phyloP scores from a whole-genome alignment of 2,888 invertebrate species.

The Conistra vaccinii region DNA sequence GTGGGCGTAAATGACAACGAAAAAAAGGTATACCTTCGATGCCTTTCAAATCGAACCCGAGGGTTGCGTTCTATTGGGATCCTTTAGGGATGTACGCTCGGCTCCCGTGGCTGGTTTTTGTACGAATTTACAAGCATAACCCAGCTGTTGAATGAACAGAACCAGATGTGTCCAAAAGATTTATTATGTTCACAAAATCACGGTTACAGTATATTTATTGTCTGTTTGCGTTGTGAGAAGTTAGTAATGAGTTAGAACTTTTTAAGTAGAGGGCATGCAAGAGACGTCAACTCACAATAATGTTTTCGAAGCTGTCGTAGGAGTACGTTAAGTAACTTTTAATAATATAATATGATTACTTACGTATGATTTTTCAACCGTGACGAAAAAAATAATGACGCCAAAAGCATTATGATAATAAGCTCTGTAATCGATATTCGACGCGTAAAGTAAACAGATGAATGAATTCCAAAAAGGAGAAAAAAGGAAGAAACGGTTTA shows the following conservation, averaged over 20 bases:
- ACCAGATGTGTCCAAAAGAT: slow-evolving; percentile 76
- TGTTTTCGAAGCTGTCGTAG: background rate
- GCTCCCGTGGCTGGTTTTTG: slow-evolving; percentile 70
- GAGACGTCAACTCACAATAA: slow-evolving; percentile 13
- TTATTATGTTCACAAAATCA: slow-evolving; percentile 62
- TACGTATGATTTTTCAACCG: slow-evolving; percentile 12
- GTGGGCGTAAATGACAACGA: slow-evolving; percentile 70
- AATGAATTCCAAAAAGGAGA: slow-evolving; percentile 23
- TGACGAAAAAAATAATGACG: slow-evolving; percentile 15
- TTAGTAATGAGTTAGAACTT: slow-evolving; percentile 55
- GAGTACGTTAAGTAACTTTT: slow-evolving; percentile 22
- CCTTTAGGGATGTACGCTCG: slow-evolving; percentile 66
- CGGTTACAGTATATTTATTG: slow-evolving; percentile 51
- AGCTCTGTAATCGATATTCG: slow-evolving; percentile 37
- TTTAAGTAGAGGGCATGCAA: slow-evolving; percentile 1
- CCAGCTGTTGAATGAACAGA: slow-evolving; percentile 76
- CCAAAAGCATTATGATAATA: slow-evolving; percentile 25
- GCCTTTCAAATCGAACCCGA: slow-evolving; percentile 73
- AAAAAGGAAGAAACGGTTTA: slow-evolving; percentile 57
- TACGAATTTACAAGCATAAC: slow-evolving; percentile 66
- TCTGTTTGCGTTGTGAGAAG: slow-evolving; percentile 44
- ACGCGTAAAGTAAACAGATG: slow-evolving; percentile 35
- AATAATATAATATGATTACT: slow-evolving; percentile 2
- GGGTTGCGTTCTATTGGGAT: slow-evolving; percentile 76
- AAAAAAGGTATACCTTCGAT: slow-evolving; percentile 68